phyloP scores from a whole-genome alignment of 2,888 invertebrate species.

The Limnephilus lunatus region DNA sequence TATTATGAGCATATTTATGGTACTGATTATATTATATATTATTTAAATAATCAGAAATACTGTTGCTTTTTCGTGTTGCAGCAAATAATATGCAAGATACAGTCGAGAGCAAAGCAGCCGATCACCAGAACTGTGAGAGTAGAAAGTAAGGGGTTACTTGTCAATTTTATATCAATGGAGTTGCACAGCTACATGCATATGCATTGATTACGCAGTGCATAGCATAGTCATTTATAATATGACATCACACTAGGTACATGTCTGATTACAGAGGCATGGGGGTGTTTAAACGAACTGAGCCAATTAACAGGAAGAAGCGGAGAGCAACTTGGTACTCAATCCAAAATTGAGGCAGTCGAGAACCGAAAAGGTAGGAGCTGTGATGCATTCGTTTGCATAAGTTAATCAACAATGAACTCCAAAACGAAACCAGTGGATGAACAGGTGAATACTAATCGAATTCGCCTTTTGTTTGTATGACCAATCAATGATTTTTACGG shows the following conservation, averaged over 20 bases:
- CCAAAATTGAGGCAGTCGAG: not conserved
- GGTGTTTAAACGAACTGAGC: constrained; percentile 25
- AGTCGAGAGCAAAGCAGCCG: not conserved
- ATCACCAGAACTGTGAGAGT: not conserved
- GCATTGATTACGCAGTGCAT: not conserved
- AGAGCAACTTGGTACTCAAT: not conserved
- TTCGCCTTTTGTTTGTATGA: not conserved
- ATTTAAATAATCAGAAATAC: not conserved
- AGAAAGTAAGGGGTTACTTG: not conserved
- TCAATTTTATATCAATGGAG: not conserved
- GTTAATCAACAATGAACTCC: not conserved
- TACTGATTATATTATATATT: not conserved
- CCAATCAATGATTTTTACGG: not conserved
- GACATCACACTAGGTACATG: not conserved
- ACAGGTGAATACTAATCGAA: not conserved
- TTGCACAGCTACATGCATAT: too few species aligned
- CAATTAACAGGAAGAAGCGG: constrained; percentile 15
- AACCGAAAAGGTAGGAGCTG: not conserved
- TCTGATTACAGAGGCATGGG: constrained; percentile 4
- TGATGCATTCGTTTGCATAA: not conserved
- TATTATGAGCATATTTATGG: not conserved
- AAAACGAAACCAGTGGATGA: not conserved
- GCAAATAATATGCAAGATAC: not conserved
- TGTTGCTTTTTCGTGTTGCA: not conserved
- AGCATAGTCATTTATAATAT: constrained; percentile 22